phyloP scores from a whole-genome alignment of 1,140 invertebrate species.

The Drosophila busckii region DNA sequence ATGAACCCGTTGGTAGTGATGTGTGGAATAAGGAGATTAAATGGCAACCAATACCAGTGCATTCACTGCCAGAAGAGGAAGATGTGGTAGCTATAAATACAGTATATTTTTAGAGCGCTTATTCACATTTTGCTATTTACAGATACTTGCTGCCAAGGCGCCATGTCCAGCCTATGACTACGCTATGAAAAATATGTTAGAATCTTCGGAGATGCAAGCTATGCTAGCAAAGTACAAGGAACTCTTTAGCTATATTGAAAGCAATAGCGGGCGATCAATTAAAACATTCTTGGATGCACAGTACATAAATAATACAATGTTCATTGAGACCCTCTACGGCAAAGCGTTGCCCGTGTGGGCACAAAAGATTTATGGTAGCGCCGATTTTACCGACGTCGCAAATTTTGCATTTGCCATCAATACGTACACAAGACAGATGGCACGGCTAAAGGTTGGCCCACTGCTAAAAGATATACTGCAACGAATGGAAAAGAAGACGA shows the following conservation, averaged over 20 bases:
- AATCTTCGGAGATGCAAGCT: constrained; percentile 81
- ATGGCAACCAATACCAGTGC: constrained; percentile 95
- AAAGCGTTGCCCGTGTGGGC: constrained; percentile 86
- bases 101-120: too few species aligned
- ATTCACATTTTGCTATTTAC: not conserved
- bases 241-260: constrained; percentile 84
- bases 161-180: constrained; percentile 84
- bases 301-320: constrained; percentile 84
- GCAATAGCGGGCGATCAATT: constrained; percentile 82
- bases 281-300: constrained; percentile 79
- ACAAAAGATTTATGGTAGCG: constrained; percentile 79
- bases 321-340: constrained; percentile 86
- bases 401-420: constrained; percentile 80
- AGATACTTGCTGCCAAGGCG: constrained; percentile 82
- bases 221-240: constrained; percentile 82
- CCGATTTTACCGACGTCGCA: constrained; percentile 80
- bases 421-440: constrained; percentile 80
- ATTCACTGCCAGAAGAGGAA: constrained; percentile 84
- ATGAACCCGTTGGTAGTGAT: constrained; percentile 82
- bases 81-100: constrained; percentile 81
- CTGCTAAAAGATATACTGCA: constrained; percentile 84
- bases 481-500: constrained; percentile 81
- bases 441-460: constrained; percentile 82
- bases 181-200: constrained; percentile 81
- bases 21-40: constrained; percentile 85